Base-by-base conservation (phyloP, 2,113 vertebrate species). In the Hippocampus zosterae region DNA sequence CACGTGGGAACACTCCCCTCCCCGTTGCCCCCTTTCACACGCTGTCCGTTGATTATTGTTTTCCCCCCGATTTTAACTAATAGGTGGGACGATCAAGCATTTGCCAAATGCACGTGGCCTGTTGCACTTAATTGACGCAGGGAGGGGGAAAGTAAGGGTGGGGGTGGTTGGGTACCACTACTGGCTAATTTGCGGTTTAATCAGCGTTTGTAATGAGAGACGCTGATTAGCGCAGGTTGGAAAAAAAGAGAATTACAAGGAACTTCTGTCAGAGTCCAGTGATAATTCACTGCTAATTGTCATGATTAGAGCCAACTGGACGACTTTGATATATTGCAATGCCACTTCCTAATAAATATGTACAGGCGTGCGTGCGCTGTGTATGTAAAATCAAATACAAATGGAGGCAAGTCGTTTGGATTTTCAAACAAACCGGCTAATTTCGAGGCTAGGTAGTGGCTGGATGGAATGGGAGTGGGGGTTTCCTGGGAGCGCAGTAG, bases 101-200 rank as follows among this genome's bases (percentile, higher is more conserved):
- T 88, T 95, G 95, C 95, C 97, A 92, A 93, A 94, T 92, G 93
- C 92, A 89, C 81, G 92, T 94, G 95, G 93, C 93, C 95, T 92
- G 95, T 94, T 94, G 80, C 87, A 75, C 93, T 91, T 99, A 98
- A 99, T 96, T 99, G 96, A 98, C 98, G 94, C 95, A 95, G 93
- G 95, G 95, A 93, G 93, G 88, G 2, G 33, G 33, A 37, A 37
- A 37, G 33, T 37, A 5, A 37, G 89, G 93, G 93, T 94, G 94
- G 88, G 91, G 94, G 93, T 94, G 93, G 94, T 93, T 92, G 93
- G 94, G 93, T 93, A 95, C 95, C 94, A 95, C 96, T 95, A 95
- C 95, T 95, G 96, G 94, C 93, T 98, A 97, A 99, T 99, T 98
- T 98, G 96, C 95, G 95, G 95, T 99, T 98, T 98, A 99, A 99